phyloP scores from a whole-genome alignment of 2,113 vertebrate genomes.

The Anguilla rostrata region DNA sequence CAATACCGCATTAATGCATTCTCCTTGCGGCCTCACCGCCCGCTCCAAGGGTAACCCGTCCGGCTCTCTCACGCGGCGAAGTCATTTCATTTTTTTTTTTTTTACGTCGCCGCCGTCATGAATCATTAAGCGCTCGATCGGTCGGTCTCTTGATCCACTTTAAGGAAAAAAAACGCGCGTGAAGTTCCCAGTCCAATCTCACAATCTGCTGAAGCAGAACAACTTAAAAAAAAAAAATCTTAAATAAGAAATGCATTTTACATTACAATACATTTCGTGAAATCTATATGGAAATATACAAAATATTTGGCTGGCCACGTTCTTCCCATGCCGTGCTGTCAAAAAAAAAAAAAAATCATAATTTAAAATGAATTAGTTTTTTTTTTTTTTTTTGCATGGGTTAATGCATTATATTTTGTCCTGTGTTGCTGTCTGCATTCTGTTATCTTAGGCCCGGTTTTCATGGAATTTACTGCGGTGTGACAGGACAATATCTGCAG shows the following conservation, averaged over 20 bases:
- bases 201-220: neutral
- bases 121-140: constrained; percentile 42
- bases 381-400: neutral
- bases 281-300: neutral
- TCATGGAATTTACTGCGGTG: neutral
- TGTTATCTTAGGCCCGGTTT: neutral
- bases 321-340: neutral
- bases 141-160: constrained; percentile 3
- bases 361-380: neutral
- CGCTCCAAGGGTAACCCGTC: constrained; percentile 43
- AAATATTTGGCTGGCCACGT: neutral
- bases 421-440: neutral
- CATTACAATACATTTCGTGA: neutral
- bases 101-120: constrained; percentile 24
- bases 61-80: constrained; percentile 31
- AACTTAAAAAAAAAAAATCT: neutral
- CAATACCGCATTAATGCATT: constrained; percentile 49
- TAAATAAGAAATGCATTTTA: neutral
- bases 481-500: neutral
- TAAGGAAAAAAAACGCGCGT: constrained; percentile 1
- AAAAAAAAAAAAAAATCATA: neutral
- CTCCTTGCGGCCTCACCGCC: constrained; percentile 33
- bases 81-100: constrained; percentile 28
- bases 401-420: neutral
- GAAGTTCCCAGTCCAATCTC: neutral